Conservation (phyloP, 2,113 vertebrate genomes). For the Pampusana beccarii region DNA sequence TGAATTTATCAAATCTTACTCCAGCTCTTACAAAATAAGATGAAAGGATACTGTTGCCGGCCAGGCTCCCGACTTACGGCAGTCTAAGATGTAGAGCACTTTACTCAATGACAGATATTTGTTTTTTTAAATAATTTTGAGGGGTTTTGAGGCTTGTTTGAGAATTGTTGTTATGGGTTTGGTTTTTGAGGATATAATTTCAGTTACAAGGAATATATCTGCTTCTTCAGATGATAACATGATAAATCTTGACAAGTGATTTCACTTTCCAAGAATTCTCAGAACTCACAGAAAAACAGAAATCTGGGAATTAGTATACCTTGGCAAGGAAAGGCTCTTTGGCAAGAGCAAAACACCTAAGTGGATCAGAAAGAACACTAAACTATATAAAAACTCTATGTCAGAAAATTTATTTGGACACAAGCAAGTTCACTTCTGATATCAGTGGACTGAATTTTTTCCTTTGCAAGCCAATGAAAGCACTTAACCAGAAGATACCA, state of each 20-base stretch:
- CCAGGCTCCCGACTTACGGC: not conserved
- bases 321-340: not conserved
- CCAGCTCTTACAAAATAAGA: not conserved
- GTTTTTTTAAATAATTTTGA: not conserved
- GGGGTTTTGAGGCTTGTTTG: fast-evolving
- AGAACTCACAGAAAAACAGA: not conserved
- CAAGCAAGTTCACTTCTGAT: not conserved
- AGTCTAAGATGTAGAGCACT: not conserved
- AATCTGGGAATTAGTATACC: not conserved
- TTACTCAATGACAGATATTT: fast-evolving
- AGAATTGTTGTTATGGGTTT: not conserved
- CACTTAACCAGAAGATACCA: not conserved
- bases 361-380: not conserved
- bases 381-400: not conserved
- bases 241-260: not conserved
- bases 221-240: not conserved
- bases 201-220: not conserved
- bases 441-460: not conserved
- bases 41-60: not conserved
- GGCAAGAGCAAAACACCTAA: not conserved
- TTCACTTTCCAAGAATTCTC: not conserved
- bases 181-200: not conserved
- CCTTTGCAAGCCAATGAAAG: not conserved
- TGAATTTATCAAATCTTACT: not conserved
- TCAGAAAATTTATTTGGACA: not conserved